Percentiles rank a stretch among this genome's conserved stretches.
Conservation (phyloP, 2,888 invertebrate genomes). For the Muschampia plurimacula region DNA sequence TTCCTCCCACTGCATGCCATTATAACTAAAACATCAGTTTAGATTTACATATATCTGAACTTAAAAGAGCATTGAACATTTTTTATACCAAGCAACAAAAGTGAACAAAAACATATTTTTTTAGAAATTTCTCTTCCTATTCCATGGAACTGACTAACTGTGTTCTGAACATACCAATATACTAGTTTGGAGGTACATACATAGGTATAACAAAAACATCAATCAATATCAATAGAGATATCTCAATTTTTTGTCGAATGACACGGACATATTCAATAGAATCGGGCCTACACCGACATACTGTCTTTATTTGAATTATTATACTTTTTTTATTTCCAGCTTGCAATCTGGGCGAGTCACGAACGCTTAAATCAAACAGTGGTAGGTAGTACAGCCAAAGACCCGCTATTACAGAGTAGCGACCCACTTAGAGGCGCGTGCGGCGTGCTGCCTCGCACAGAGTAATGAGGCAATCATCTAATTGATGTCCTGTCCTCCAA, state of each 20-base stretch:
- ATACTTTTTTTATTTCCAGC: conserved; percentile 38
- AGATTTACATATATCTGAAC: too few species aligned
- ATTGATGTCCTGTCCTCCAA: background rate
- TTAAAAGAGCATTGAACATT: too few species aligned
- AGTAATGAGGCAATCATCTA: conserved; percentile 15
- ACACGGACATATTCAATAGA: background rate
- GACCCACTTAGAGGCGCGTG: conserved; percentile 61
- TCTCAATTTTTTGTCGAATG: background rate
- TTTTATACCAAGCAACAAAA: too few species aligned
- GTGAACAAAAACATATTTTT: too few species aligned
- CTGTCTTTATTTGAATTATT: conserved; percentile 14
- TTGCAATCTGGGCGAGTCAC: conserved; percentile 48
- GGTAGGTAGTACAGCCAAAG: conserved; percentile 47
- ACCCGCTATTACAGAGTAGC: conserved; percentile 36
- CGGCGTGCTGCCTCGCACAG: conserved; percentile 51
- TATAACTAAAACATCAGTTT: too few species aligned
- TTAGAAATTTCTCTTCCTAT: too few species aligned
- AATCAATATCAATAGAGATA: background rate
- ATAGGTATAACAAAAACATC: background rate
- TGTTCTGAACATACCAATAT: background rate
- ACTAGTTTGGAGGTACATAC: background rate
- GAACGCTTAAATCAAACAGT: conserved; percentile 60
- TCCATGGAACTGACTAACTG: too few species aligned
- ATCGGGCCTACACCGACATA: background rate
- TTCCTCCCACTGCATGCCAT: too few species aligned